These are phyloP conservation scores for Phaethon lepturus DNA, from an alignment of 2,113 vertebrate species.

Conservation along the genomic window DNA sequence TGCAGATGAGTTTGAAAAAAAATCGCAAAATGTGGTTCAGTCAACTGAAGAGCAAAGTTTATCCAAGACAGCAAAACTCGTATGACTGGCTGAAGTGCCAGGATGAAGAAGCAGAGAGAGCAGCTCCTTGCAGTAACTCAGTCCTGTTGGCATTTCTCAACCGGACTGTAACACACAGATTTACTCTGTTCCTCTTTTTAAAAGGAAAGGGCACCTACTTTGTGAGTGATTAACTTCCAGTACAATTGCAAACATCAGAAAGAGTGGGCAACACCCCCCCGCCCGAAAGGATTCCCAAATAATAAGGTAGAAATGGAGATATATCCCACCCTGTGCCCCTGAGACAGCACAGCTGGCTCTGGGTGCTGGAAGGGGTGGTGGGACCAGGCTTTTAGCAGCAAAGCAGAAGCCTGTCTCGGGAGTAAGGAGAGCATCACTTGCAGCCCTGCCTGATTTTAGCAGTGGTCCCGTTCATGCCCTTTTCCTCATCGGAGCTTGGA, in stretches of 20 bases:
- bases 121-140: neutral
- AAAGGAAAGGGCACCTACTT: neutral
- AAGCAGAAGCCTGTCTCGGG: neutral
- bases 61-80: neutral
- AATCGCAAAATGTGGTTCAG: neutral
- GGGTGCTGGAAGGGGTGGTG: neutral
- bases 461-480: fast-evolving
- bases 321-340: neutral
- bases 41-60: neutral
- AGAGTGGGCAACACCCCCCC: neutral
- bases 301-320: neutral
- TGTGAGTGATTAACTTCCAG: neutral
- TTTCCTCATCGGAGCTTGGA: neutral
- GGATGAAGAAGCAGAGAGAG: neutral
- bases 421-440: neutral
- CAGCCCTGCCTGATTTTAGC: too few species aligned
- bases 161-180: neutral
- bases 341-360: neutral
- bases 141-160: neutral
- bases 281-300: neutral
- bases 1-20: neutral
- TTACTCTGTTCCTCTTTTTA: neutral
- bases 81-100: neutral
- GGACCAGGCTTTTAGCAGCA: neutral
- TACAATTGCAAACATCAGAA: neutral